A percentile compares a stretch with the other conserved stretches of the same genome.
Conservation (phyloP, 35 echinoderm and acorn worm genomes). For the Lytechinus variegatus region DNA sequence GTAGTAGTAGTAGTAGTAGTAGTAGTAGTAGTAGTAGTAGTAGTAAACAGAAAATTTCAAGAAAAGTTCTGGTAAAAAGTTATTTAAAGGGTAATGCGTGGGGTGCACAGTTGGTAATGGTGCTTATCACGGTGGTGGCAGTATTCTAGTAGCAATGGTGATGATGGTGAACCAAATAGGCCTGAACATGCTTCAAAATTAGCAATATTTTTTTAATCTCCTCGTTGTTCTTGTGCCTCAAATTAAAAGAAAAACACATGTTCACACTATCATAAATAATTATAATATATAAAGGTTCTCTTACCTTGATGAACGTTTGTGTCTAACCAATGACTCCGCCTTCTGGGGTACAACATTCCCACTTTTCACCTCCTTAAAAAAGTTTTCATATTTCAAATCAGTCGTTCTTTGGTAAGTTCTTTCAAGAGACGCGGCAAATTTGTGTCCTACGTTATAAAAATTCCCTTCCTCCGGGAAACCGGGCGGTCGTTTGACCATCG, state of each 20-base stretch:
- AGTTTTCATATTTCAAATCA: slow-evolving; percentile 69
- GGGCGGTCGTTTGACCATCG: slow-evolving; percentile 38
- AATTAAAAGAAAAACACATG: too few relatives aligned
- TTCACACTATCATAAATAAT: neutral
- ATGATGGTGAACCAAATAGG: too few relatives aligned
- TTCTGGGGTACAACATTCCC: slow-evolving; percentile 67
- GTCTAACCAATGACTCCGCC: slow-evolving; percentile 57
- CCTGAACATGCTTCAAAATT: too few relatives aligned
- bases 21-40: neutral
- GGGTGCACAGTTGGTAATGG: too few relatives aligned
- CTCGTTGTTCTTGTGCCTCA: too few relatives aligned
- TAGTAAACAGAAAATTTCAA: too few relatives aligned
- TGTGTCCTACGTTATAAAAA: slow-evolving; percentile 91
- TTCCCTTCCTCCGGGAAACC: slow-evolving; percentile 90
- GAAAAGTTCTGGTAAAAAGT: too few relatives aligned
- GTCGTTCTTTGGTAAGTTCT: slow-evolving; percentile 30
- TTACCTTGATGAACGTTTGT: slow-evolving; percentile 56
- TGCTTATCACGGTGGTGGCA: too few relatives aligned
- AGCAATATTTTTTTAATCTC: too few relatives aligned
- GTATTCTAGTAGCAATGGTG: too few relatives aligned
- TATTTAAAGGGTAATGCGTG: too few relatives aligned
- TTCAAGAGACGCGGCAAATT: slow-evolving; percentile 48
- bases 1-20: too few relatives aligned
- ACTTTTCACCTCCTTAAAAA: slow-evolving; percentile 72
- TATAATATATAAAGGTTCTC: neutral